Base-by-base conservation (phyloP, 2,888 invertebrate species). In the Lypha dubia region DNA sequence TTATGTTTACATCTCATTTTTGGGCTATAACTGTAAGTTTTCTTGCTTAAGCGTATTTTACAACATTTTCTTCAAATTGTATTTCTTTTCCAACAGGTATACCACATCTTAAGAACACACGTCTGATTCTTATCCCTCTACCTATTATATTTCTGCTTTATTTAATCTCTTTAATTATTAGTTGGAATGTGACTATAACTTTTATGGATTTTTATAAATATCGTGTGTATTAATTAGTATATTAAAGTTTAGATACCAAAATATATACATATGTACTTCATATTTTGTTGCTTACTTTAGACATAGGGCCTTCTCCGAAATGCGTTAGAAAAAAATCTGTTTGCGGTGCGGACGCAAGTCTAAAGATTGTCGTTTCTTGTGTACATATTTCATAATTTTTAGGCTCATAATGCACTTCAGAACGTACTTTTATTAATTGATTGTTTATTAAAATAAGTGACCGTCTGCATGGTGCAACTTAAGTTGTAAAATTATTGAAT, bases 1-100 rank as follows among this genome's bases (percentile, higher is more conserved):
- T 93, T 99, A 99, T 91, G 93, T 98, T 86, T 99, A 99, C 92
- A 98, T 99, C 89, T 98, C 99, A 44, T 99, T 99, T 93, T 94
- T 99, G 81, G 99, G 99, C 87, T 99, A 99, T 90, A 98, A 97
- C 92, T 97, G 97, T 97, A 90, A 95, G 96, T 94, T 73, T 28
- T 28, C 11, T 32, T n/a, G 11, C 15, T 1, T 46, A 44, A 65
- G 20, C 9, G 32, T 28, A 32, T 32, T 24, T 53, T 35, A 15
- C 15, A 24, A 15, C 8, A 17, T 35, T 53, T 8, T 0, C 22
- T 51, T 53, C 6, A 65, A 49, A 41, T 15, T 28, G 7, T n/a
- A 49, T 32, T 13, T 51, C 68, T 28, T 49, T 51, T 20, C 20
- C 20, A 1, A 28, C 94, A 97, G 97, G 97, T 92, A 93, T 99